Evolutionary conservation across 2,113 vertebrate species (phyloP), one percentile per base, ranked within the genome.

Genomic region (Eclectus roratus): DNA sequence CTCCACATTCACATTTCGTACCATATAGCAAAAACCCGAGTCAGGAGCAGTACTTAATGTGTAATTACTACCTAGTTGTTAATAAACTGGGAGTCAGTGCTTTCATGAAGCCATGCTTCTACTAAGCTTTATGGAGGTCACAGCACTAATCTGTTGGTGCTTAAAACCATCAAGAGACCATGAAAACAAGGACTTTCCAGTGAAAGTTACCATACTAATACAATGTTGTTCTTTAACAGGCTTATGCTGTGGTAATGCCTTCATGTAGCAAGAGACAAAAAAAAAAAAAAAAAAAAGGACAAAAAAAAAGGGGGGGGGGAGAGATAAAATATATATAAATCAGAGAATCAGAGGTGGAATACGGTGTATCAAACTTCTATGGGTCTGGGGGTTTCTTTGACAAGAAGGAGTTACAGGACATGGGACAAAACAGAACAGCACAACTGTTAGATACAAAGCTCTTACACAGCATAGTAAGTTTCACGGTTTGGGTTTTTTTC

Each of bases 1-100:
- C 50, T 60, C n/a, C 15, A 14, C 15, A 12, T 25, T 39, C 65
- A 23, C 2, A 0, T 21, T 23, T 5, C 0, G 3, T 2, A 63
- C 33, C 37, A 29, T 3, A 15, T 6, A 53, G 29, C 0, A 0
- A 72, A 15, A 56, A 17, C 8, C 39, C 61, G 19, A 14, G 31
- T 29, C 47, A 43, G 43, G 64, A 80, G 35, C 1, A 3, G 16
- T 28, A 43, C 17, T 91, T 16, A n/a, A 41, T 0, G 5, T 17
- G 4, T 28, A 35, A 50, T 71, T 66, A 46, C 27, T 16, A 23
- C 15, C 11, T n/a, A 71, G 16, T 58, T 50, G 53, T 25, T 71
- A 91, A 83, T 39, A 65, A 88, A 58, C 35, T 58, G 58, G 29
- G 6, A 89, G 21, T 11, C 17, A 33, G 6, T 19, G 17, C 41